A percentile compares a stretch with the other conserved stretches of the same genome.
Conservation (phyloP, 2,113 vertebrate genomes). For the Eulemur rufifrons region DNA sequence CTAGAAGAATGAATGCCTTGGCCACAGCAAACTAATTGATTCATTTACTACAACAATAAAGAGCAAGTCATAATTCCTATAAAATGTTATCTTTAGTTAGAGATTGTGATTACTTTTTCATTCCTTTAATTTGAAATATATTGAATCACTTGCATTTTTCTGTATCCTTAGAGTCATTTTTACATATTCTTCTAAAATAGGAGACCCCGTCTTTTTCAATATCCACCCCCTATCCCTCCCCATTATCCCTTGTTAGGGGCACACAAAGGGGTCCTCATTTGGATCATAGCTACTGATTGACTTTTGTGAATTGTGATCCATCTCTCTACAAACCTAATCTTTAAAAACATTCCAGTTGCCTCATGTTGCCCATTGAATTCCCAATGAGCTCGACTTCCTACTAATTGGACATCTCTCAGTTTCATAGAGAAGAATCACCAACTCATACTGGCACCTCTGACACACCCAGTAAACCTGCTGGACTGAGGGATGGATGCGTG, state of each 20-base stretch:
- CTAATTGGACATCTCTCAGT: not conserved
- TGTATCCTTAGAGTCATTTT: not conserved
- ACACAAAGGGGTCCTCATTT: not conserved
- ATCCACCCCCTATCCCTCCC: rapidly evolving
- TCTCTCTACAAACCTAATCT: not conserved
- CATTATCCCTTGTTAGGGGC: no score
- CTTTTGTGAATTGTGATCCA: not conserved
- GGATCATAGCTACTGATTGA: not conserved
- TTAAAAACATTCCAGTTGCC: not conserved
- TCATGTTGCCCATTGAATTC: not conserved
- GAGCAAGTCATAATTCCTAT: not conserved
- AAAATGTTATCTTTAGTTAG: not conserved
- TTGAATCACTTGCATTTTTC: not conserved
- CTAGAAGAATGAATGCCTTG: not conserved
- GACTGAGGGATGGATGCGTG: not conserved
- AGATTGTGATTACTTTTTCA: not conserved
- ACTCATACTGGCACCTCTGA: not conserved
- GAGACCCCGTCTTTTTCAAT: not conserved
- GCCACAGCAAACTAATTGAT: not conserved
- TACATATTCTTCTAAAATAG: not conserved
- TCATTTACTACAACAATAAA: not conserved
- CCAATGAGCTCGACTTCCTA: not conserved
- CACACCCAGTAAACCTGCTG: not conserved
- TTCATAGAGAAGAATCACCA: not conserved
- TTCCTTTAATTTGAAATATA: not conserved